Evolutionary conservation across 2,888 invertebrate genomes (phyloP).

Genomic region (Entomobrya multifasciata): DNA sequence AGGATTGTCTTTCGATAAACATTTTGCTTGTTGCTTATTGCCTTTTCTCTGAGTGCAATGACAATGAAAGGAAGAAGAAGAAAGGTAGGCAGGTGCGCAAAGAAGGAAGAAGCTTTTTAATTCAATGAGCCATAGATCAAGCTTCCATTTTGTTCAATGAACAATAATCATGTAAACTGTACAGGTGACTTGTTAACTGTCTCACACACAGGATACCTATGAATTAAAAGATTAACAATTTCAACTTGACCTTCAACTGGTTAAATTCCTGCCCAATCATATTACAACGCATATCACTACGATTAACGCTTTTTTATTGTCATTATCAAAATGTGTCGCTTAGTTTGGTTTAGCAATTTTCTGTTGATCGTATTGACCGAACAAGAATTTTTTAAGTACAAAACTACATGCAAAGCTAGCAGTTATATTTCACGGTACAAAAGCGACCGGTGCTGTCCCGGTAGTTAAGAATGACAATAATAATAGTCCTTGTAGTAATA

Average conservation of each 20-base stretch:
- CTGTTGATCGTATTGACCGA: background rate
- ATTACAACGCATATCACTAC: background rate
- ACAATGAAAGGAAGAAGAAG: conserved; percentile 18
- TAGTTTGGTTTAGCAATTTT: background rate
- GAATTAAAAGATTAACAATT: conserved; percentile 68
- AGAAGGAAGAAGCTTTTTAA: background rate
- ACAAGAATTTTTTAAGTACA: background rate
- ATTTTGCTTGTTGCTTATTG: background rate
- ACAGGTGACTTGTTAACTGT: conserved; percentile 48
- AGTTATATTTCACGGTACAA: background rate
- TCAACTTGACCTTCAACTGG: background rate
- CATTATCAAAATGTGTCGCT: background rate
- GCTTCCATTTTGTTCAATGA: conserved; percentile 68
- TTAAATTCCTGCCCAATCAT: background rate
- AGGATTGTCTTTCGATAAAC: conserved; percentile 37
- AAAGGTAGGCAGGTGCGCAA: background rate
- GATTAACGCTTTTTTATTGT: background rate
- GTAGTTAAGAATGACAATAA: conserved; percentile 39
- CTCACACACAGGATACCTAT: conserved; percentile 43
- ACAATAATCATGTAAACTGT: conserved; percentile 66
- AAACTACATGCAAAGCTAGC: background rate
- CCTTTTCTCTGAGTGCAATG: conserved; percentile 2
- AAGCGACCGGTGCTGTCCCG: conserved; percentile 16
- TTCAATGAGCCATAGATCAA: conserved; percentile 66
- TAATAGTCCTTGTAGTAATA: conserved; percentile 69